These are phyloP conservation scores for fruit fly (Drosophila melanogaster) DNA, from an alignment of 1,140 invertebrate species.

Conservation along the genomic window DNA sequence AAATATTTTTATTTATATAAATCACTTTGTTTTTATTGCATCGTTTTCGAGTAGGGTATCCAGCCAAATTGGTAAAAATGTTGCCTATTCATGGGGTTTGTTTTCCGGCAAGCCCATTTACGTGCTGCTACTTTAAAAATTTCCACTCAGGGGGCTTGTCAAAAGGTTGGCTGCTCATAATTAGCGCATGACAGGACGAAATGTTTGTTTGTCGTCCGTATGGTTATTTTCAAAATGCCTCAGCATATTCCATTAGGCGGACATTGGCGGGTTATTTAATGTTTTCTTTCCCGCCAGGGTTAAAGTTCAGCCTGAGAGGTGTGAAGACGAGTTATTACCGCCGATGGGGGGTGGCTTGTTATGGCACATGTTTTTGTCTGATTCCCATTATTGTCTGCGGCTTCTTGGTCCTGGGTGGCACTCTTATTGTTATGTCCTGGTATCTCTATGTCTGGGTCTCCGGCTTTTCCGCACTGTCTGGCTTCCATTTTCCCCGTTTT, in stretches of 20 bases:
- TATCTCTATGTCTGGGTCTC: constrained; percentile 48
- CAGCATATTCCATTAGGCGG: constrained; percentile 35
- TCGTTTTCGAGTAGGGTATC: neutral
- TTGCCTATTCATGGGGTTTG: constrained; percentile 2
- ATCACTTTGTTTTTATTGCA: neutral
- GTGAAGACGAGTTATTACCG: constrained; percentile 10
- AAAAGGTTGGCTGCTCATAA: constrained; percentile 45
- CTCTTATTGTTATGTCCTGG: constrained; percentile 34
- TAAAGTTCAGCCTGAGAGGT: constrained; percentile 29
- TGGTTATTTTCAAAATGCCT: constrained; percentile 40
- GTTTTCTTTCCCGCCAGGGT: neutral
- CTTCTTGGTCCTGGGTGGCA: constrained; percentile 28
- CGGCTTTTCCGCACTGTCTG: constrained; percentile 46
- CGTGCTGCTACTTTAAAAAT: constrained; percentile 1
- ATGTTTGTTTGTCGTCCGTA: constrained; percentile 26
- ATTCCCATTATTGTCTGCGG: constrained; percentile 39
- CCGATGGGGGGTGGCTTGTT: constrained; percentile 21
- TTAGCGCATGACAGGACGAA: constrained; percentile 48
- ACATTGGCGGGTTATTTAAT: constrained; percentile 15
- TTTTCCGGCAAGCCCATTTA: constrained; percentile 10
- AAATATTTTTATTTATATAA: neutral
- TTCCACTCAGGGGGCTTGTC: constrained; percentile 34
- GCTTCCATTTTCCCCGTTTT: neutral
- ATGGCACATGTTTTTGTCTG: constrained; percentile 45
- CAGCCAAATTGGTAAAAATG: neutral